phyloP scores from a whole-genome alignment of 2,113 vertebrate species.

The Colaptes auratus region DNA sequence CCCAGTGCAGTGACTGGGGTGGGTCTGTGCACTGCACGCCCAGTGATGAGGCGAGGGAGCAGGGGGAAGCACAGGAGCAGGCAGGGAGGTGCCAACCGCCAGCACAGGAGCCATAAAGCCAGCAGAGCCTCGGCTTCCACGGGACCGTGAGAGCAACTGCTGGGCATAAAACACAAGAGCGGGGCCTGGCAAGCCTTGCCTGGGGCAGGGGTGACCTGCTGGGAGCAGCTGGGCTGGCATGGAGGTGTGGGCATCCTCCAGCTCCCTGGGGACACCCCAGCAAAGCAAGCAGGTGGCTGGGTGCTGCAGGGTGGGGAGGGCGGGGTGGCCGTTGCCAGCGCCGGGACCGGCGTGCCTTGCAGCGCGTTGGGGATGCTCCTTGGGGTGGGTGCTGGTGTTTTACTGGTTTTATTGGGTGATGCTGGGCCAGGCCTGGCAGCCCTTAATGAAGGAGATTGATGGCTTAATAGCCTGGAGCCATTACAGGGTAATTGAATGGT shows the following conservation, averaged over 20 bases:
- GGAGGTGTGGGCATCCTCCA: background rate
- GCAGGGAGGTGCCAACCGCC: background rate
- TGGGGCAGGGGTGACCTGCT: background rate
- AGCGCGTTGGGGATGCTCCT: background rate
- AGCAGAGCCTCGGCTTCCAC: constrained; percentile 43
- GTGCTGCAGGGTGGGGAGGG: background rate
- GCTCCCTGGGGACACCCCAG: background rate
- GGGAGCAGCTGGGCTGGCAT: background rate
- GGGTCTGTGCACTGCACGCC: background rate
- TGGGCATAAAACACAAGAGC: constrained; percentile 34
- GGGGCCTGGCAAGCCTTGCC: background rate
- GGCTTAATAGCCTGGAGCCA: constrained; percentile 59
- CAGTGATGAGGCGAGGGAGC: background rate
- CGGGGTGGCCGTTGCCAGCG: fast-evolving
- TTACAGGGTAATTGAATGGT: constrained; percentile 60
- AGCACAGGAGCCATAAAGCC: constrained; percentile 42
- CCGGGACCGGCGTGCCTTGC: background rate
- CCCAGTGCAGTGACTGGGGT: background rate
- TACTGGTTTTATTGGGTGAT: constrained; percentile 23
- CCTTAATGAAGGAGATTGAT: constrained; percentile 60
- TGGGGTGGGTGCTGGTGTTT: background rate
- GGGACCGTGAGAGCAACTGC: constrained; percentile 56
- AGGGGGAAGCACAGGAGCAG: background rate
- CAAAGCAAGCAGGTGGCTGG: fast-evolving
- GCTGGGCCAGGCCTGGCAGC: constrained; percentile 25